Percentiles rank a stretch among this genome's conserved stretches.
phyloP scores from a whole-genome alignment of 2,113 vertebrate species.

The Indicator maculatus region DNA sequence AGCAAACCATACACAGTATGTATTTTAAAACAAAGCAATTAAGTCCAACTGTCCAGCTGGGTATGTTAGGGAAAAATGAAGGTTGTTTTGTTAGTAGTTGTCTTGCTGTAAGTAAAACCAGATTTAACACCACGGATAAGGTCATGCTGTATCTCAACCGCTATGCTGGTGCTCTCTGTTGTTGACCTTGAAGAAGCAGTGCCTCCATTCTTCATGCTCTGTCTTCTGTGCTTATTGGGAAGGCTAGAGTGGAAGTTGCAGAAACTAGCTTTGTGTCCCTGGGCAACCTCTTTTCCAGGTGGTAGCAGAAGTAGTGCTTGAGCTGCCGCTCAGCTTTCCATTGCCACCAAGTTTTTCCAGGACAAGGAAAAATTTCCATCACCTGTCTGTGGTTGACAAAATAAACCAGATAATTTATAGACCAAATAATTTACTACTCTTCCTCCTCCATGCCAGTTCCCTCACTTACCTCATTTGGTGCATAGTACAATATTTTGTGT shows the following conservation, averaged over 20 bases:
- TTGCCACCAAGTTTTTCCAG: neutral
- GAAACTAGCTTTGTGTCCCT: neutral
- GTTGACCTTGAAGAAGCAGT: neutral
- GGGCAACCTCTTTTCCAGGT: neutral
- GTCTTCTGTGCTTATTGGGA: neutral
- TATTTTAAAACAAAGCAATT: slow-evolving; percentile 1
- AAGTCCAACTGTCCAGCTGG: neutral
- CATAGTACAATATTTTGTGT: neutral
- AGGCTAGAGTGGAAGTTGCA: neutral
- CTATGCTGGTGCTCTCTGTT: neutral
- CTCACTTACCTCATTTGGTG: neutral
- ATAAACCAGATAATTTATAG: neutral
- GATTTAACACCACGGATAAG: neutral
- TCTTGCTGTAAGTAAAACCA: neutral
- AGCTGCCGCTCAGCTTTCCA: neutral
- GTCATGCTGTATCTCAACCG: neutral
- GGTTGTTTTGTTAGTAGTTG: neutral
- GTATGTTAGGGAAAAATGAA: neutral
- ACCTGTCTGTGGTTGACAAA: neutral
- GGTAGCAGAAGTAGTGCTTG: neutral
- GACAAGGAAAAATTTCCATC: neutral
- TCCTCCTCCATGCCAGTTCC: neutral
- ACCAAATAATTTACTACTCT: neutral
- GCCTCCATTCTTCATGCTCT: neutral
- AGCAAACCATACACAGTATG: neutral